Evolutionary conservation across 2,797 vertebrate genomes (phyloP).

Genomic region (Sebastes itinus): DNA sequence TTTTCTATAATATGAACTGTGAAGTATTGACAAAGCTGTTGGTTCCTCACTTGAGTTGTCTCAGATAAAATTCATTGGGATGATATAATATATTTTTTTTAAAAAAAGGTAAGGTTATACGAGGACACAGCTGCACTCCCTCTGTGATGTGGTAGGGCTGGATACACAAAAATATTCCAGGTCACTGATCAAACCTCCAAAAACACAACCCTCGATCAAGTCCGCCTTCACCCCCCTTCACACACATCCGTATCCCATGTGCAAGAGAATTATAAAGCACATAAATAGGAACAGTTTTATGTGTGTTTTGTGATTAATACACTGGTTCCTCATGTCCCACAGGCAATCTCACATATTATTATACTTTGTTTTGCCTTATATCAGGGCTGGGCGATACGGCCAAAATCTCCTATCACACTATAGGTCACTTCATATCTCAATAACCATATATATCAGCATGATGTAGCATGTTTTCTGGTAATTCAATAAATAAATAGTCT

Average conservation of each 20-base stretch:
- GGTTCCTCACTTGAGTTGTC: not conserved
- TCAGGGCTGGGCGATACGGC: no score
- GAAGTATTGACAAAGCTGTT: not conserved
- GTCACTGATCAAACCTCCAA: slow-evolving; percentile 77
- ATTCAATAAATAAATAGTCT: no score
- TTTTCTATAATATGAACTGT: not conserved
- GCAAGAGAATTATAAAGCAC: slow-evolving; percentile 1
- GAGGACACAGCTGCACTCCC: slow-evolving; percentile 78
- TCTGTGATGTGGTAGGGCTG: slow-evolving; percentile 60
- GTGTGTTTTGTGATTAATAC: not conserved
- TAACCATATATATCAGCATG: no score
- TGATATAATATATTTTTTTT: not conserved
- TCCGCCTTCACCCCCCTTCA: slow-evolving; percentile 13
- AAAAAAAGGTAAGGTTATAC: slow-evolving; percentile 57
- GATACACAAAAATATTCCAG: slow-evolving; percentile 76
- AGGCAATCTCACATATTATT: not conserved
- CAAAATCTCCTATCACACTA: no score
- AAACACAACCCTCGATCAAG: slow-evolving; percentile 65
- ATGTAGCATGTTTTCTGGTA: no score
- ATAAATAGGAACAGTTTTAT: not conserved
- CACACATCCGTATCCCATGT: not conserved
- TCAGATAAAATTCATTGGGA: slow-evolving; percentile 6
- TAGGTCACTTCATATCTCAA: no score
- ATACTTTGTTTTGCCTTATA: not conserved
- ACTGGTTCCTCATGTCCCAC: not conserved